A percentile compares a stretch with the other conserved stretches of the same genome.
These are phyloP conservation scores for Bombus waltoni DNA, from an alignment of 1,140 invertebrate genomes.

Conservation along the genomic window DNA sequence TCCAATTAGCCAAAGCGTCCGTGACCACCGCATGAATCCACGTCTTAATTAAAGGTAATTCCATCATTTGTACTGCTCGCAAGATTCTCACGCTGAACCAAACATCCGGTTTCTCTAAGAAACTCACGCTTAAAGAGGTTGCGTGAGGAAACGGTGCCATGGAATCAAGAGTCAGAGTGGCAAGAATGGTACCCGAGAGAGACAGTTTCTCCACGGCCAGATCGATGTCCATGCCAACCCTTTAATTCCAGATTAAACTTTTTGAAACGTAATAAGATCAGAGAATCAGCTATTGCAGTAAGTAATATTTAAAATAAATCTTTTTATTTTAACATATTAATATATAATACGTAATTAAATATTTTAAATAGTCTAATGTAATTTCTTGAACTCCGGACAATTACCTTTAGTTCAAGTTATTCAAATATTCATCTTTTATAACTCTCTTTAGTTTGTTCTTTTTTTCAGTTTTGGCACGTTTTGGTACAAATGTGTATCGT, in stretches of 20 bases:
- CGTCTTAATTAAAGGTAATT: constrained; percentile 84
- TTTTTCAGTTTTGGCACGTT: neutral
- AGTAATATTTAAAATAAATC: too few species aligned
- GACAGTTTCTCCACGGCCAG: constrained; percentile 83
- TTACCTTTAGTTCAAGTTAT: too few species aligned
- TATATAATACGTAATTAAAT: too few species aligned
- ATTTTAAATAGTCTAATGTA: too few species aligned
- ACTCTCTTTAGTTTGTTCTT: neutral
- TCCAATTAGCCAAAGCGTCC: constrained; percentile 83
- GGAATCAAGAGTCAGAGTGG: constrained; percentile 81
- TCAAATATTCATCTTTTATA: too few species aligned
- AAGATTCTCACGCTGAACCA: constrained; percentile 84
- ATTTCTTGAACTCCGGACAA: too few species aligned
- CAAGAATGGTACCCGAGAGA: constrained; percentile 81
- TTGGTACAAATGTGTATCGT: too few species aligned
- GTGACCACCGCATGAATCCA: constrained; percentile 84
- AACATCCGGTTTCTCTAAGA: constrained; percentile 84
- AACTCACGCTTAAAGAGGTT: constrained; percentile 81
- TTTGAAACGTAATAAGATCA: neutral
- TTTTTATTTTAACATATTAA: too few species aligned
- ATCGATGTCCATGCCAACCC: constrained; percentile 81
- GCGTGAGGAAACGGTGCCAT: constrained; percentile 84
- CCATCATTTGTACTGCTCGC: constrained; percentile 83
- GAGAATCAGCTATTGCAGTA: too few species aligned
- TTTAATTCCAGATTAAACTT: constrained; percentile 53